phyloP scores from a whole-genome alignment of 2,888 invertebrate species.

The Drosophila robusta region DNA sequence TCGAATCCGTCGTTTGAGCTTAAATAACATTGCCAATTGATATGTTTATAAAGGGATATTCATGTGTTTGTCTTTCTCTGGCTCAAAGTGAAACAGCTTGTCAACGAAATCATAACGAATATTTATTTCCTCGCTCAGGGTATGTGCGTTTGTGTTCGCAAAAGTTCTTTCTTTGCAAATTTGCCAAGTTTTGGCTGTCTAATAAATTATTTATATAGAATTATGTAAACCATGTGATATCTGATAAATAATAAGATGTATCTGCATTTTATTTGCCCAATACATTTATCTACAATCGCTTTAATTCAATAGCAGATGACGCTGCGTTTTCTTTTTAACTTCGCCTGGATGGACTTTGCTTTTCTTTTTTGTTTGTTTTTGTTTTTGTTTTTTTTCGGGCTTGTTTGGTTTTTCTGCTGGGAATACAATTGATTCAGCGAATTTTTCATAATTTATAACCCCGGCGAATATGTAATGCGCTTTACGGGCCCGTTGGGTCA shows the following conservation, averaged over 20 bases:
- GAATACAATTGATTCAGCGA: slow-evolving; percentile 11
- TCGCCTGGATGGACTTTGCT: slow-evolving; percentile 7
- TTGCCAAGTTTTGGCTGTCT: too few species aligned
- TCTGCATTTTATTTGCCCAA: neutral
- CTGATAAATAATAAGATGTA: neutral
- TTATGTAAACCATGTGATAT: neutral
- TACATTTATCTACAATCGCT: neutral
- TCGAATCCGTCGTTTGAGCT: neutral
- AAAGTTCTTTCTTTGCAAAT: neutral
- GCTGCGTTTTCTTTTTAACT: slow-evolving; percentile 29
- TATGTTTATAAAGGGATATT: slow-evolving; percentile 13
- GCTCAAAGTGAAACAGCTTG: neutral
- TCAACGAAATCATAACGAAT: neutral
- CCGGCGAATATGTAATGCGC: slow-evolving; percentile 36
- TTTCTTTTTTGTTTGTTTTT: neutral
- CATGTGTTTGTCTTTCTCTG: slow-evolving; percentile 3
- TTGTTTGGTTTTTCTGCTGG: neutral
- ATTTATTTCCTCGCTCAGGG: neutral
- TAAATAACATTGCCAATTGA: slow-evolving; percentile 18
- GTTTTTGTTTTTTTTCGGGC: neutral
- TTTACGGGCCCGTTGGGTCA: slow-evolving; percentile 56
- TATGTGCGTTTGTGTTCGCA: neutral
- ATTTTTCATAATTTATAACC: slow-evolving; percentile 43
- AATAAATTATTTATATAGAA: neutral
- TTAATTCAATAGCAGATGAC: slow-evolving; percentile 25